A percentile compares a stretch with the other conserved stretches of the same genome.
phyloP scores from a whole-genome alignment of 2,113 vertebrate genomes.

The Pelvicachromis taeniatus region DNA sequence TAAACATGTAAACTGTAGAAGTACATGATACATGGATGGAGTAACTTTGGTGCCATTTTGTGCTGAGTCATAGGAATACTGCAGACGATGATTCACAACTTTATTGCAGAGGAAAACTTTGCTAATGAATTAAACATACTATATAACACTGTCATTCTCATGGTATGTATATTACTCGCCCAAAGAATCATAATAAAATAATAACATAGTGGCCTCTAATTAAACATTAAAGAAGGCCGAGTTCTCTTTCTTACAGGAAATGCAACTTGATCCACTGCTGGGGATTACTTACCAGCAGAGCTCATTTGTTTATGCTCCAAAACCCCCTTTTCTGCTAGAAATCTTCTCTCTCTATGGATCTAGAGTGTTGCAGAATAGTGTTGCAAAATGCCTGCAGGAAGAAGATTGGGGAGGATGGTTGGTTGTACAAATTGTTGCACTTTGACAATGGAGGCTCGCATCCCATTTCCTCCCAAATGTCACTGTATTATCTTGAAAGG shows the following conservation, averaged over 20 bases:
- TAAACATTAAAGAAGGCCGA: not conserved
- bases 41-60: not conserved
- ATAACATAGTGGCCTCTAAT: not conserved
- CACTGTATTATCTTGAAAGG: not conserved
- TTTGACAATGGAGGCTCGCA: not conserved
- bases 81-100: not conserved
- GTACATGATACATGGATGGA: not conserved
- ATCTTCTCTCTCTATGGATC: not conserved
- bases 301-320: not conserved
- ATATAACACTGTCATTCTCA: not conserved
- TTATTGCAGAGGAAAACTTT: not conserved
- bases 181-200: not conserved
- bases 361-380: not conserved
- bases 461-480: not conserved
- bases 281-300: not conserved
- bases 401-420: not conserved
- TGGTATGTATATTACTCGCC: not conserved
- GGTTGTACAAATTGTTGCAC: not conserved
- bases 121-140: not conserved
- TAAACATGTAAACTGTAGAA: not conserved
- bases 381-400: not conserved
- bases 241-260: not conserved
- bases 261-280: not conserved
- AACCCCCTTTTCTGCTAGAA: not conserved
- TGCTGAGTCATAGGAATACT: not conserved